phyloP scores from a whole-genome alignment of 2,888 invertebrate genomes.

The Cephus pulcher region DNA sequence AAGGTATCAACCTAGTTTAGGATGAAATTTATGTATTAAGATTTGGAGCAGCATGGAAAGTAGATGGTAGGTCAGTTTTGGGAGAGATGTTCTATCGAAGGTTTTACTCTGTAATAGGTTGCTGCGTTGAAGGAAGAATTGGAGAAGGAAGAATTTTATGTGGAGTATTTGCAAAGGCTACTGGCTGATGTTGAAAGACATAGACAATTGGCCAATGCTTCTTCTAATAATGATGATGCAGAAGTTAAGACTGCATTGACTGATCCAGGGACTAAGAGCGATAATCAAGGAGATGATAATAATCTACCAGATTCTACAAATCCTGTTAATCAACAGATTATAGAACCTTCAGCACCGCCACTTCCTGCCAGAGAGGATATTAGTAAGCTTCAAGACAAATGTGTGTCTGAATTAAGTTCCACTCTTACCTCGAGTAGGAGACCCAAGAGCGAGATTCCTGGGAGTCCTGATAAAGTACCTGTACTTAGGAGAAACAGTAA shows the following conservation, averaged over 20 bases:
- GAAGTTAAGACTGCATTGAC: constrained; percentile 65
- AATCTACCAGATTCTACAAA: constrained; percentile 34
- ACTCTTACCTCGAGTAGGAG: constrained; percentile 56
- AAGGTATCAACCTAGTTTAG: constrained; percentile 68
- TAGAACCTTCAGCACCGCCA: constrained; percentile 63
- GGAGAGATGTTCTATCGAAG: not conserved
- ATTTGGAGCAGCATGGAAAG: too few species aligned
- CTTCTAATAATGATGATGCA: constrained; percentile 55
- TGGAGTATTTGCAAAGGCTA: constrained; percentile 87
- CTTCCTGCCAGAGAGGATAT: constrained; percentile 57
- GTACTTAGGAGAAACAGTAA: constrained; percentile 65
- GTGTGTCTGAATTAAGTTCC: constrained; percentile 63
- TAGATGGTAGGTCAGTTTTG: not conserved
- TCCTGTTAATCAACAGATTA: constrained; percentile 32
- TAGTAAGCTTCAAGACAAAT: constrained; percentile 65
- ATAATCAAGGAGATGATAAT: constrained; percentile 36
- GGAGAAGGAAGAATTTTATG: constrained; percentile 91
- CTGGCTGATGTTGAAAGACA: constrained; percentile 88
- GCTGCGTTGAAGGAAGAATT: constrained; percentile 84
- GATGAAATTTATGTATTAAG: too few species aligned
- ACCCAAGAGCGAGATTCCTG: constrained; percentile 63
- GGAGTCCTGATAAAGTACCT: constrained; percentile 59
- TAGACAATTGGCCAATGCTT: constrained; percentile 66
- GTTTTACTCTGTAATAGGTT: constrained; percentile 60
- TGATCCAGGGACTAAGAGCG: constrained; percentile 42